A percentile compares a stretch with the other conserved stretches of the same genome.
These are phyloP conservation scores for Cotesia chilonis DNA, from an alignment of 1,140 invertebrate species.

Conservation along the genomic window DNA sequence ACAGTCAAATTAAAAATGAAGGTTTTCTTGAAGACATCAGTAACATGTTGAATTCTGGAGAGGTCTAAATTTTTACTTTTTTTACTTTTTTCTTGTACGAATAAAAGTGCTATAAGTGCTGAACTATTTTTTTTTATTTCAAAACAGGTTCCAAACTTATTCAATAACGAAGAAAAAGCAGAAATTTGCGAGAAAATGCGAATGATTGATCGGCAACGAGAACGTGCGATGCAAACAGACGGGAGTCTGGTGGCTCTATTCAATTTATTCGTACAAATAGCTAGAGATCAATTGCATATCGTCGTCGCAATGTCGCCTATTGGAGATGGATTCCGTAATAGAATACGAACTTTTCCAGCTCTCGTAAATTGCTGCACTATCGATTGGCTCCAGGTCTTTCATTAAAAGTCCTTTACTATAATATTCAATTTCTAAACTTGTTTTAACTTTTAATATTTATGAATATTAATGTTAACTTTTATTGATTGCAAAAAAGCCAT, in stretches of 20 bases:
- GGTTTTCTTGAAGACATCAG: slow-evolving; percentile 93
- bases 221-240: slow-evolving; percentile 91
- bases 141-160: slow-evolving; percentile 84
- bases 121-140: slow-evolving; percentile 6
- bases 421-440: neutral
- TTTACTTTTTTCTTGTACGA: slow-evolving; percentile 77
- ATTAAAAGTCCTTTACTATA: slow-evolving; percentile 13
- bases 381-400: slow-evolving; percentile 92
- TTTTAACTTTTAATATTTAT: neutral
- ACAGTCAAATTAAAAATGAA: slow-evolving; percentile 94
- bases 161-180: slow-evolving; percentile 85
- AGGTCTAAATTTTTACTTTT: slow-evolving; percentile 83
- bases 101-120: slow-evolving; percentile 60
- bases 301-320: slow-evolving; percentile 93
- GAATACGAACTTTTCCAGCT: slow-evolving; percentile 92
- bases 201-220: slow-evolving; percentile 86
- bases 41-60: slow-evolving; percentile 92
- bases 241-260: slow-evolving; percentile 90
- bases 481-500: slow-evolving; percentile 69
- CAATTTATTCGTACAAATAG: slow-evolving; percentile 90
- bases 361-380: slow-evolving; percentile 97
- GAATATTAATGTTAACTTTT: neutral
- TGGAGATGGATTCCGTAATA: slow-evolving; percentile 83
- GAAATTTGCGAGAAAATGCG: slow-evolving; percentile 96
- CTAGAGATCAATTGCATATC: slow-evolving; percentile 92